These are phyloP conservation scores for Parthenolecanium corni DNA, from an alignment of 2,888 invertebrate species.

Conservation along the genomic window DNA sequence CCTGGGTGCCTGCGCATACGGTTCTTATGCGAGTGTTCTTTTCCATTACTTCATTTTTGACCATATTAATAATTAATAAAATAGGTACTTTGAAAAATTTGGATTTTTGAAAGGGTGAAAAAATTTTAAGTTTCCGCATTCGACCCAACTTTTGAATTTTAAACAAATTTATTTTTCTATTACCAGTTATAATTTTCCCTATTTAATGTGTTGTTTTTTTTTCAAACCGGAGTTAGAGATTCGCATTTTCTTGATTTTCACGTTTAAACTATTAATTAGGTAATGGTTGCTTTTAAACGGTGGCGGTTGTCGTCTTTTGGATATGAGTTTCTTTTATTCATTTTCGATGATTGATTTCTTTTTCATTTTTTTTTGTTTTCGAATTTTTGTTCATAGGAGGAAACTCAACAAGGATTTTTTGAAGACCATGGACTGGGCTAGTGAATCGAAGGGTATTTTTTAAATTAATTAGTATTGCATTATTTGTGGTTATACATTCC, in stretches of 20 bases:
- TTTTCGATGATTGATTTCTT: constrained; percentile 33
- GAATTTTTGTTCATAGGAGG: constrained; percentile 73
- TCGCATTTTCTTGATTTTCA: constrained; percentile 19
- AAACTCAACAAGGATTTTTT: constrained; percentile 98
- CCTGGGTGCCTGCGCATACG: too few species aligned
- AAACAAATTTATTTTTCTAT: too few species aligned
- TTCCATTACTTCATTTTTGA: too few species aligned
- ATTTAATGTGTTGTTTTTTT: too few species aligned
- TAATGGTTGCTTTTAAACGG: constrained; percentile 8
- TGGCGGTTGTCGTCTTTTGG: constrained; percentile 12
- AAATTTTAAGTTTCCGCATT: too few species aligned
- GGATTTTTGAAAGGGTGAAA: too few species aligned
- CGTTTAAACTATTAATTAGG: constrained; percentile 7
- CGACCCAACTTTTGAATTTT: too few species aligned
- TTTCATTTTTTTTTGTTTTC: constrained; percentile 3
- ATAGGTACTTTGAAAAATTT: too few species aligned
- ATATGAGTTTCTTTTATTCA: constrained; percentile 33
- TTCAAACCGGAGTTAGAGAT: too few species aligned
- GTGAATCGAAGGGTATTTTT: constrained; percentile 34
- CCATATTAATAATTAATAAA: too few species aligned
- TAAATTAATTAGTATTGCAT: neutral
- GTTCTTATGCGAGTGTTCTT: too few species aligned
- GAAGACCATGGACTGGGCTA: constrained; percentile 97
- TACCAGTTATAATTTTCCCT: too few species aligned
- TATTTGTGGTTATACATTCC: neutral